Conservation (phyloP, 2,888 invertebrate species). For the Anarsia innoxiella region DNA sequence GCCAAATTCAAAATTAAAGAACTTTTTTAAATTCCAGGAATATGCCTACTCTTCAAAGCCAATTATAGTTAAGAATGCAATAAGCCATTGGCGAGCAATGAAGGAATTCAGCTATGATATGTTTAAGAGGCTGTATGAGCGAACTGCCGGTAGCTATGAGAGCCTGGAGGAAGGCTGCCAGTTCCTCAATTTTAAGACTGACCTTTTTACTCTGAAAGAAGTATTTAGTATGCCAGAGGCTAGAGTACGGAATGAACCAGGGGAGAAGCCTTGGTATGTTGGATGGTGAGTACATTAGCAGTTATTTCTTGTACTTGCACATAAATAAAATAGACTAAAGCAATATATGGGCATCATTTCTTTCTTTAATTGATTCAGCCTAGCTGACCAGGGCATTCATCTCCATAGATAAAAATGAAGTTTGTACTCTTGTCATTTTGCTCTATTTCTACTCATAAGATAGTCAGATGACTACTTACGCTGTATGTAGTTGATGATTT, state of each 20-base stretch:
- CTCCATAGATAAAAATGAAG: too few relatives aligned
- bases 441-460: too few relatives aligned
- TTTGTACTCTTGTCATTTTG: too few relatives aligned
- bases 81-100: conserved; percentile 85
- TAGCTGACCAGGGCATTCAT: too few relatives aligned
- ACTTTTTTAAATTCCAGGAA: conserved; percentile 38
- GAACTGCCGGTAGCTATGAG: conserved; percentile 81
- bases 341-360: too few relatives aligned
- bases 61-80: conserved; percentile 85
- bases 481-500: too few relatives aligned
- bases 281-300: conserved; percentile 81
- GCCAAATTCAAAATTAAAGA: conserved; percentile 11
- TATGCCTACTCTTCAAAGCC: conserved; percentile 88
- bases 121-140: conserved; percentile 81
- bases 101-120: conserved; percentile 78
- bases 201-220: conserved; percentile 83
- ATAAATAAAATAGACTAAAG: too few relatives aligned
- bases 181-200: conserved; percentile 89
- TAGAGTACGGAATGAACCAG: conserved; percentile 76
- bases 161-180: conserved; percentile 88
- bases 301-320: too few relatives aligned
- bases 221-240: conserved; percentile 84
- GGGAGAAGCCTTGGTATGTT: conserved; percentile 88
- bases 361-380: too few relatives aligned
- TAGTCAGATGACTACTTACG: too few relatives aligned